Evolutionary conservation across 2,113 vertebrate genomes (phyloP).

Genomic region (Oreochromis aureus): DNA sequence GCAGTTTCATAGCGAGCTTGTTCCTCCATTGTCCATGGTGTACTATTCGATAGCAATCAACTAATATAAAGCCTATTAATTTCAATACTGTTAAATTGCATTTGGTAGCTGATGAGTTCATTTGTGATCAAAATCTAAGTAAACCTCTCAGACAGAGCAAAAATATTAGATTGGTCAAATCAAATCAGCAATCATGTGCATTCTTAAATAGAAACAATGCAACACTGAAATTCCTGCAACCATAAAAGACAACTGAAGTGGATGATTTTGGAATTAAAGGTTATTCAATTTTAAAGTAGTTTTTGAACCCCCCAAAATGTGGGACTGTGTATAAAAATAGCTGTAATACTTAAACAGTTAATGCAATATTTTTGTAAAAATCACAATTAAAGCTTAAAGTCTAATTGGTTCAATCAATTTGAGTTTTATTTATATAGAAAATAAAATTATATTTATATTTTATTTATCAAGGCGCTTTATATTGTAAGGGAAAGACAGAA

Average conservation of each 20-base stretch:
- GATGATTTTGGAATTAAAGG: background rate
- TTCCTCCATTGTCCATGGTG: background rate
- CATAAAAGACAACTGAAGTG: background rate
- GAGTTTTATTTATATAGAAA: background rate
- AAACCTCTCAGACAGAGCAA: background rate
- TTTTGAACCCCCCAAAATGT: background rate
- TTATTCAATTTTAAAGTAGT: background rate
- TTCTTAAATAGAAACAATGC: background rate
- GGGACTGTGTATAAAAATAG: background rate
- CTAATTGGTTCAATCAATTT: background rate
- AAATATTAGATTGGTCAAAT: background rate
- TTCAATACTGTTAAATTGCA: background rate
- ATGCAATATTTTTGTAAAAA: background rate
- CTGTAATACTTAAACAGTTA: background rate
- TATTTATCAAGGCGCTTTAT: accelerated
- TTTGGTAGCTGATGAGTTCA: background rate
- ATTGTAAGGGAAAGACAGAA: accelerated
- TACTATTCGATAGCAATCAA: background rate
- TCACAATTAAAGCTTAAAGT: background rate
- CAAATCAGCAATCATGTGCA: background rate
- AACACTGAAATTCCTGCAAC: background rate
- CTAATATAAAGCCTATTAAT: background rate
- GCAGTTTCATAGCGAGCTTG: accelerated
- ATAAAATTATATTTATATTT: too few species aligned
- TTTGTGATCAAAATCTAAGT: background rate